Percentiles rank a stretch among this genome's conserved stretches.
Conservation (phyloP, 2,797 vertebrate species). For the Lateolabrax maculatus region DNA sequence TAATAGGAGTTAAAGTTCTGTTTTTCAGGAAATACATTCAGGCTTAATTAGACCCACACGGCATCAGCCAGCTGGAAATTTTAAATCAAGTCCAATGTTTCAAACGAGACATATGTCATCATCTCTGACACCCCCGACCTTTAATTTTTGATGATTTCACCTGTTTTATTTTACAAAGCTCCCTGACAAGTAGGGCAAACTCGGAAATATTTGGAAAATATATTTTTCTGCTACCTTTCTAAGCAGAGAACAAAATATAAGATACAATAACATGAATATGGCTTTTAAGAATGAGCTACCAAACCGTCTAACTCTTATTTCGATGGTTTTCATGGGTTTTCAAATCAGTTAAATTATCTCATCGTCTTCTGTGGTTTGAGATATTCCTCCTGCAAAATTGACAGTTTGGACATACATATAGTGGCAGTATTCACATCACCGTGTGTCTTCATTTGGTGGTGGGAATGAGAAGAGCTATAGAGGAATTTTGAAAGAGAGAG, state of each 20-base stretch:
- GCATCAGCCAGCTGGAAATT: constrained; percentile 85
- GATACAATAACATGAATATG: not conserved
- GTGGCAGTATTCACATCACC: constrained; percentile 19
- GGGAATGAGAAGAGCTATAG: constrained; percentile 28
- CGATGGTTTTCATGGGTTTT: constrained; percentile 14
- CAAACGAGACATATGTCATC: constrained; percentile 83
- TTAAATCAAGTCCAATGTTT: constrained; percentile 81
- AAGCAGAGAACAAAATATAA: not conserved
- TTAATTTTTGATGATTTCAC: constrained; percentile 79
- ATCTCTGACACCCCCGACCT: constrained; percentile 68
- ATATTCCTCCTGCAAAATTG: constrained; percentile 23
- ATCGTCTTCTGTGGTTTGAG: constrained; percentile 3
- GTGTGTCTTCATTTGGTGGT: constrained; percentile 30
- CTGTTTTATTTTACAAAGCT: constrained; percentile 63
- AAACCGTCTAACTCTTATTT: not conserved
- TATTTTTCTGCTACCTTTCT: not conserved
- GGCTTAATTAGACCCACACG: constrained; percentile 87
- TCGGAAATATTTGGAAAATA: constrained; percentile 20
- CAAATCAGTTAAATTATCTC: constrained; percentile 26
- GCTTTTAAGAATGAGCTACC: not conserved
- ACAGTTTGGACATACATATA: constrained; percentile 34
- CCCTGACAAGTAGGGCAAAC: constrained; percentile 31
- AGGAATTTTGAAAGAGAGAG: constrained; percentile 57
- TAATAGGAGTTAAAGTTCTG: constrained; percentile 85
- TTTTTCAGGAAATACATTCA: constrained; percentile 85